Evolutionary conservation across 2,113 vertebrate species (phyloP).

Genomic region (Psilopsiagon aymara): DNA sequence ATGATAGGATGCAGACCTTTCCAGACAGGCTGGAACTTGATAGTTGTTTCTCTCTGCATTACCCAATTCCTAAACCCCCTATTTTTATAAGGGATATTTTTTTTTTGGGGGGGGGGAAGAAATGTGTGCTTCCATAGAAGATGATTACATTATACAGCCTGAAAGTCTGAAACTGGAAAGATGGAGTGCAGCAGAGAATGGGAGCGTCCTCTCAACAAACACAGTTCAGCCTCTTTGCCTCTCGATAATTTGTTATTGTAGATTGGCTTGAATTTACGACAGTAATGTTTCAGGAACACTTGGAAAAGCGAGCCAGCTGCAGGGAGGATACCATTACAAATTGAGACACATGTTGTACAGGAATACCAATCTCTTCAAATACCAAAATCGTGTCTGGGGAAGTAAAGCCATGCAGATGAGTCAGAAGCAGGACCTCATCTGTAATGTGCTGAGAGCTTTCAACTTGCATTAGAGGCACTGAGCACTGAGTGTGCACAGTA

Average conservation of each 20-base stretch:
- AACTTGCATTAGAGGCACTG: not conserved
- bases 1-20: slow-evolving; percentile 70
- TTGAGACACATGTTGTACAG: slow-evolving; percentile 73
- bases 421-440: not conserved
- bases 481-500: not conserved
- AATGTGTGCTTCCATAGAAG: slow-evolving; percentile 48
- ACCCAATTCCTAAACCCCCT: not conserved
- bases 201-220: slow-evolving; percentile 38
- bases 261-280: slow-evolving; percentile 70
- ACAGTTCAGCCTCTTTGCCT: slow-evolving; percentile 59
- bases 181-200: slow-evolving; percentile 26
- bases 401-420: slow-evolving; percentile 60
- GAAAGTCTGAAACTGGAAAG: slow-evolving; percentile 56
- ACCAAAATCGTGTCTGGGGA: slow-evolving; percentile 63
- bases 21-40: slow-evolving; percentile 56
- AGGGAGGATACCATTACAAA: slow-evolving; percentile 75
- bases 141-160: slow-evolving; percentile 50
- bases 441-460: not conserved
- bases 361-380: slow-evolving; percentile 73
- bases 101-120: not conserved
- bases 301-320: slow-evolving; percentile 76
- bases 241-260: slow-evolving; percentile 74
- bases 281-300: slow-evolving; percentile 74
- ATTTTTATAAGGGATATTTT: not conserved
- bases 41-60: slow-evolving; percentile 61